Evolutionary conservation across 2,888 invertebrate species (phyloP).

Genomic region (Bruchidius siliquastri): DNA sequence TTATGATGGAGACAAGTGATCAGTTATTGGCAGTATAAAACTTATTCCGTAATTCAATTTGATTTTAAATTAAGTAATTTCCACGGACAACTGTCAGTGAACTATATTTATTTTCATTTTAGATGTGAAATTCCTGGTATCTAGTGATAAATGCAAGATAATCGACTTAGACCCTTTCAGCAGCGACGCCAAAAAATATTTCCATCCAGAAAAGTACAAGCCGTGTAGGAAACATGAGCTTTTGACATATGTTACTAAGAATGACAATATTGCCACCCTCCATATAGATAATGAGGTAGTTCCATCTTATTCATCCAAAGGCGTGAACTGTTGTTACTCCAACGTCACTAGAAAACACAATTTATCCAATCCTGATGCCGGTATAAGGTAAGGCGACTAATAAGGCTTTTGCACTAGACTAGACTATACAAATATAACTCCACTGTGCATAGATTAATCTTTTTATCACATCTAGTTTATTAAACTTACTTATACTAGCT

Average conservation of each 20-base stretch:
- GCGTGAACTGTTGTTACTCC: slow-evolving; percentile 35
- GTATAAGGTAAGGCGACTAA: slow-evolving; percentile 28
- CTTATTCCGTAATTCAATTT: too few species aligned
- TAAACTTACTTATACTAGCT: too few species aligned
- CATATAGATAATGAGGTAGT: slow-evolving; percentile 35
- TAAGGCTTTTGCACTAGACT: too few species aligned
- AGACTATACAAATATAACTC: too few species aligned
- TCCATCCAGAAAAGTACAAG: slow-evolving; percentile 52
- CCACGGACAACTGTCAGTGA: too few species aligned
- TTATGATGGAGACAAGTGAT: too few species aligned
- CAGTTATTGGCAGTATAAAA: too few species aligned
- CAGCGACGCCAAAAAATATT: slow-evolving; percentile 50
- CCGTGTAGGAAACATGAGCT: slow-evolving; percentile 48
- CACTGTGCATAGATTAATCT: too few species aligned
- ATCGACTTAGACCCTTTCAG: slow-evolving; percentile 58
- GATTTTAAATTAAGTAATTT: too few species aligned
- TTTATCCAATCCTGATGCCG: slow-evolving; percentile 29
- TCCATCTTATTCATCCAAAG: slow-evolving; percentile 33
- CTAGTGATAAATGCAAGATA: slow-evolving; percentile 61
- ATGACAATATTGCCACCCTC: slow-evolving; percentile 32
- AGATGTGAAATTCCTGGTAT: slow-evolving; percentile 49
- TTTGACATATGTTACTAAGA: slow-evolving; percentile 38
- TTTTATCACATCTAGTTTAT: too few species aligned
- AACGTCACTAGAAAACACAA: slow-evolving; percentile 27
- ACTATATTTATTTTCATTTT: slow-evolving; percentile 10